These are phyloP conservation scores for Lepidiolamprologus cunningtoni DNA, from an alignment of 2,113 vertebrate genomes.

Conservation along the genomic window DNA sequence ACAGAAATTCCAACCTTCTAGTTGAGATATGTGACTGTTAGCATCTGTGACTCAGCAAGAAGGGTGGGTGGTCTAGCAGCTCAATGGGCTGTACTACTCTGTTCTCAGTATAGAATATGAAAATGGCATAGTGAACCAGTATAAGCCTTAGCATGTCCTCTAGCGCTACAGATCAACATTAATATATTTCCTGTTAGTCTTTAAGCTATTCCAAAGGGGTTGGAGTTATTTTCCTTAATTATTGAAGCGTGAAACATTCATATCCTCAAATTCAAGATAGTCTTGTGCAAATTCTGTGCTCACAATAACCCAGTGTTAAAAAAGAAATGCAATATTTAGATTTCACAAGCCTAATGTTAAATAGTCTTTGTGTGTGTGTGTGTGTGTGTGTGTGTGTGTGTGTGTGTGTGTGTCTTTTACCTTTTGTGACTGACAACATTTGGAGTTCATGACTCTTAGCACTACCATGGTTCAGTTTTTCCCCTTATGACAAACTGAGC, in stretches of 20 bases:
- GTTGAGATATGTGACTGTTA: not conserved
- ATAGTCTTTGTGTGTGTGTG: not conserved
- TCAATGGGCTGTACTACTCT: not conserved
- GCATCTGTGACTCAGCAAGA: not conserved
- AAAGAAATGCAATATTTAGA: not conserved
- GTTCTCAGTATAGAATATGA: not conserved
- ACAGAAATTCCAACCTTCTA: not conserved
- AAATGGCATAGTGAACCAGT: not conserved
- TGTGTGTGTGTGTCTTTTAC: not conserved
- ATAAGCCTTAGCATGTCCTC: not conserved
- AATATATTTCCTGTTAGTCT: not conserved
- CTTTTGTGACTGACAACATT: not conserved
- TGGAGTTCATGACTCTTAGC: not conserved
- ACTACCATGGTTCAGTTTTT: not conserved
- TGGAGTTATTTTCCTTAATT: not conserved
- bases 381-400: not conserved
- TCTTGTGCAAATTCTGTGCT: not conserved
- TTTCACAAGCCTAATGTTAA: not conserved
- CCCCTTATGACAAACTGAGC: not conserved
- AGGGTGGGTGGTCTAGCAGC: not conserved
- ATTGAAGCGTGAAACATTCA: not conserved
- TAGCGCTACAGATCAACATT: not conserved
- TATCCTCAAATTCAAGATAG: not conserved
- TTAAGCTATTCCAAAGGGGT: not conserved
- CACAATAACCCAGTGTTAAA: not conserved